Evolutionary conservation across 2,113 vertebrate genomes (phyloP).

Genomic region (Taurulus bubalis): DNA sequence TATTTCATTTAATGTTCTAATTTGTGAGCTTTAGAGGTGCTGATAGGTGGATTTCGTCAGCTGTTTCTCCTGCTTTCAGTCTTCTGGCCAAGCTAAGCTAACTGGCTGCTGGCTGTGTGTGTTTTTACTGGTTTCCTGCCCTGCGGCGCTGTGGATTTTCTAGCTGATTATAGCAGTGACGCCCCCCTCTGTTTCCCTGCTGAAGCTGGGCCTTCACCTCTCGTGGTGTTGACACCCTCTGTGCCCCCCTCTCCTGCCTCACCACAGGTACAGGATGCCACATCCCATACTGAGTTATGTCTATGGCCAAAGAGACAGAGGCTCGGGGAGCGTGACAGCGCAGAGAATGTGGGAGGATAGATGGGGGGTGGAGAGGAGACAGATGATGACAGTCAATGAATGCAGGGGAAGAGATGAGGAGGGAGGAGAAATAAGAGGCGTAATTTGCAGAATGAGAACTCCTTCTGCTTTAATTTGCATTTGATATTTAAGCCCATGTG

Average conservation of each 20-base stretch:
- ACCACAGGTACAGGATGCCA: constrained; percentile 70
- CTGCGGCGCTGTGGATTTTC: constrained; percentile 57
- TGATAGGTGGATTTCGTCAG: background rate
- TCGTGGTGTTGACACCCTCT: constrained; percentile 51
- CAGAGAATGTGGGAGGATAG: background rate
- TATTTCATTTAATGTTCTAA: background rate
- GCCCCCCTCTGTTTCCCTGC: constrained; percentile 55
- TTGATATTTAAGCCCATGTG: constrained; percentile 49
- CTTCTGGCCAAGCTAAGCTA: background rate
- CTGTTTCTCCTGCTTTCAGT: background rate
- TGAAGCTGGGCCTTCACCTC: constrained; percentile 64
- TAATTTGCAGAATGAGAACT: constrained; percentile 11
- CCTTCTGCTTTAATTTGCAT: constrained; percentile 37
- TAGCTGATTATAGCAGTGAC: constrained; percentile 55
- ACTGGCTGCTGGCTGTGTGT: background rate
- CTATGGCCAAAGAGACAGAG: constrained; percentile 37
- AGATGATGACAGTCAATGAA: constrained; percentile 15
- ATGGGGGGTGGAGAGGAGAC: background rate
- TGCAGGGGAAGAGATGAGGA: constrained; percentile 2
- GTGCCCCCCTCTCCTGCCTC: constrained; percentile 48
- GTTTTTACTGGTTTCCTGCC: constrained; percentile 62
- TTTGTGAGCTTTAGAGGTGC: background rate
- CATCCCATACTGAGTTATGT: constrained; percentile 40
- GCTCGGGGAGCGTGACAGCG: background rate
- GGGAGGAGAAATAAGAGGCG: background rate